Conservation (phyloP, 2,888 invertebrate genomes). For the Pachycephus smyrnensis region DNA sequence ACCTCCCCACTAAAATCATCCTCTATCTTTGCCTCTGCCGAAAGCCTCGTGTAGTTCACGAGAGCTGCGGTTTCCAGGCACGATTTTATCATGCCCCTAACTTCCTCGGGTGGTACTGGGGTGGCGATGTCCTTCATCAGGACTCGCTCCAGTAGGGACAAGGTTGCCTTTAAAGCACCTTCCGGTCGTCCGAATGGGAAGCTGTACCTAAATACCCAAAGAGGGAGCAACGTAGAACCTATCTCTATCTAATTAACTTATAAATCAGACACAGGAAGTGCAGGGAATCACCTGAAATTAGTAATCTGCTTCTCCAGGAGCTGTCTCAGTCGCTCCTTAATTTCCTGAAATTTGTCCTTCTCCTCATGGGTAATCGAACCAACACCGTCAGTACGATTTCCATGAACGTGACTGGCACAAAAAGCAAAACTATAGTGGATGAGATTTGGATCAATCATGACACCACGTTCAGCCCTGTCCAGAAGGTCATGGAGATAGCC, state of each 20-base stretch:
- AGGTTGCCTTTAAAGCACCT: conserved; percentile 95
- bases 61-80: conserved; percentile 98
- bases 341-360: conserved; percentile 97
- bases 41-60: conserved; percentile 95
- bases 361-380: conserved; percentile 99
- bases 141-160: conserved; percentile 95
- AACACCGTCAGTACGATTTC: conserved; percentile 99
- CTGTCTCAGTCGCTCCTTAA: conserved; percentile 93
- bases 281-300: conserved; percentile 84
- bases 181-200: conserved; percentile 99
- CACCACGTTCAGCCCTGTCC: conserved; percentile 92
- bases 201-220: conserved; percentile 77
- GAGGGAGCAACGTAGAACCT: not conserved
- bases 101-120: conserved; percentile 96
- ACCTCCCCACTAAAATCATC: conserved; percentile 83
- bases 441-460: conserved; percentile 97
- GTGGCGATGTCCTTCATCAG: conserved; percentile 99
- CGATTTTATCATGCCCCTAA: conserved; percentile 94
- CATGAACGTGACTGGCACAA: conserved; percentile 99
- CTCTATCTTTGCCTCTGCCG: conserved; percentile 97
- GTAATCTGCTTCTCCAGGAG: conserved; percentile 98
- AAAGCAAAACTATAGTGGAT: conserved; percentile 99
- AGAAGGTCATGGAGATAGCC: conserved; percentile 95
- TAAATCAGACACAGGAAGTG: not conserved
- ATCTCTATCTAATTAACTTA: not conserved